Percentiles rank a stretch among this genome's conserved stretches.
phyloP scores from a whole-genome alignment of 2,888 invertebrate species.

The Chrysolina oricalcia region DNA sequence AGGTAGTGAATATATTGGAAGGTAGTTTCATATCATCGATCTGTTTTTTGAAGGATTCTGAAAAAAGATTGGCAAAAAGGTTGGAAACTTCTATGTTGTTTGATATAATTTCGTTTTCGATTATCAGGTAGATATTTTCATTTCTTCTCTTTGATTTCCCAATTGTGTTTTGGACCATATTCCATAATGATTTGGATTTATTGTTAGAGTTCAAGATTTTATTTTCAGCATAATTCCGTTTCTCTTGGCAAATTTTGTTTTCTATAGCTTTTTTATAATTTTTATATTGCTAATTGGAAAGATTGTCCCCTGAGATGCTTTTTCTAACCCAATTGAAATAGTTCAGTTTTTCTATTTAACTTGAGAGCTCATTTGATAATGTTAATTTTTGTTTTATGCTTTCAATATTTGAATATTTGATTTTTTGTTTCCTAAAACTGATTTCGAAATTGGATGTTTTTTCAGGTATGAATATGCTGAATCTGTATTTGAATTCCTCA shows the following conservation, averaged over 20 bases:
- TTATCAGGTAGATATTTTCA: not conserved
- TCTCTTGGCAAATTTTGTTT: slow-evolving; percentile 15
- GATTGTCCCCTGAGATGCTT: not conserved
- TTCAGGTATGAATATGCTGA: not conserved
- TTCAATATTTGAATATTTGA: slow-evolving; percentile 8
- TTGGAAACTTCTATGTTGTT: slow-evolving; percentile 8
- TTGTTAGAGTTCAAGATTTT: too few relatives aligned
- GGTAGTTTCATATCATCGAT: not conserved
- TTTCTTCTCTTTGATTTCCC: too few relatives aligned
- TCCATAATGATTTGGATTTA: too few relatives aligned
- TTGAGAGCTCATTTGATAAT: slow-evolving; percentile 10
- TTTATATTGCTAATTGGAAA: not conserved
- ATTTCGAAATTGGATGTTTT: slow-evolving; percentile 24
- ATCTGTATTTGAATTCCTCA: slow-evolving; percentile 23
- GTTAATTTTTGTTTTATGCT: not conserved
- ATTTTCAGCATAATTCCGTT: not conserved
- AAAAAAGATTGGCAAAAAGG: slow-evolving; percentile 7
- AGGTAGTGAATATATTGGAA: not conserved
- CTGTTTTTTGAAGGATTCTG: not conserved
- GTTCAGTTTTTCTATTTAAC: slow-evolving; percentile 3
- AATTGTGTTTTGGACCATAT: not conserved
- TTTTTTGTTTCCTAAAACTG: slow-evolving; percentile 11
- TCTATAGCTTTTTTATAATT: not conserved
- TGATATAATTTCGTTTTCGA: slow-evolving; percentile 1
- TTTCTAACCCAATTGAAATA: slow-evolving; percentile 4